These are phyloP conservation scores for Podarcis muralis DNA, from an alignment of 2,113 vertebrate species.

Conservation along the genomic window DNA sequence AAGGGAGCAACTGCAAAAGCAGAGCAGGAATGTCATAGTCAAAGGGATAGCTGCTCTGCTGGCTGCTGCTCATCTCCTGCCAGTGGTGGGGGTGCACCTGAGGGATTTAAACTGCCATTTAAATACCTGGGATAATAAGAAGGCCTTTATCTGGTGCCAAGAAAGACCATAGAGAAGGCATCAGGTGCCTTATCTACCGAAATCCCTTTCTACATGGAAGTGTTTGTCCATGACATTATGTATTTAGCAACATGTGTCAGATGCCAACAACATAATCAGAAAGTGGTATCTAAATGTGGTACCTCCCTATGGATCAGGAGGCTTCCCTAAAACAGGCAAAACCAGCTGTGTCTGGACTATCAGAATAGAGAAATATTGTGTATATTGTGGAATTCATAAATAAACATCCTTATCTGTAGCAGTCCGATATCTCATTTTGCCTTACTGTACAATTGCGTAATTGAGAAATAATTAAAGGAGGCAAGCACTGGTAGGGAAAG, in stretches of 20 bases:
- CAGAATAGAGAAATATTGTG: not conserved
- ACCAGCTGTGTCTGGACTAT: not conserved
- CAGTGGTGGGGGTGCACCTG: no score
- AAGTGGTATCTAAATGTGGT: no score
- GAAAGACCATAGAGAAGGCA: not conserved
- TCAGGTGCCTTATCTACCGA: not conserved
- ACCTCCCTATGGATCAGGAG: not conserved
- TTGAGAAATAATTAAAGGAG: constrained; percentile 54
- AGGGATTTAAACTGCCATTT: not conserved
- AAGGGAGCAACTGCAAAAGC: no score
- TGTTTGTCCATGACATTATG: not conserved
- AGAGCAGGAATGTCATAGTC: no score
- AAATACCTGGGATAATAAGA: not conserved
- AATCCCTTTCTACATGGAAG: not conserved
- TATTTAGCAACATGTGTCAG: no score
- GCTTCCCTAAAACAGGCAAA: not conserved
- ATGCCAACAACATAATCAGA: no score
- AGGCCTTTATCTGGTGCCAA: not conserved
- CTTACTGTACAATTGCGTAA: constrained; percentile 4
- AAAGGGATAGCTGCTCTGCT: no score
- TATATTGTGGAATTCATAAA: not conserved
- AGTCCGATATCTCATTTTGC: not conserved
- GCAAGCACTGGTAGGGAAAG: constrained; percentile 34
- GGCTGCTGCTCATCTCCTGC: no score
- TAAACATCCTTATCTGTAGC: not conserved